phyloP scores from a whole-genome alignment of 2,797 vertebrate genomes.

The Spinus olivaceus region DNA sequence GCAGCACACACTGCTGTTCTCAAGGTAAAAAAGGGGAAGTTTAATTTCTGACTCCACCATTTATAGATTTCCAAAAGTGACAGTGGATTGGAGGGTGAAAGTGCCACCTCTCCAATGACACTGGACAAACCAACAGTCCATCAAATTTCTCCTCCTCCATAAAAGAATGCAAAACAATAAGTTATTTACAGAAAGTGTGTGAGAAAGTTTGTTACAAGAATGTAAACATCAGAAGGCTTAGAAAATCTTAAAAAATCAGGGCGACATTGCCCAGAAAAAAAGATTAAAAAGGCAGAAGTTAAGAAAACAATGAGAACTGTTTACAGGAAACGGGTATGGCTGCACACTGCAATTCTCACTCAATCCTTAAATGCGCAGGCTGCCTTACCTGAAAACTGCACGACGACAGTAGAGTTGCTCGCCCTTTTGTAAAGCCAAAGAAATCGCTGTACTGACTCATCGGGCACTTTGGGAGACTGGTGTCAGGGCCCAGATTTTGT shows the following conservation, averaged over 20 bases:
- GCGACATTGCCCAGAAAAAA: neutral
- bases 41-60: neutral
- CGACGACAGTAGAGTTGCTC: neutral
- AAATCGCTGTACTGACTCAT: neutral
- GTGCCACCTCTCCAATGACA: no score
- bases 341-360: neutral
- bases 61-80: neutral
- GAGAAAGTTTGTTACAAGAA: neutral
- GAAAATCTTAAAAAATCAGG: neutral
- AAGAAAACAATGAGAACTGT: neutral
- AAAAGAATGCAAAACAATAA: neutral
- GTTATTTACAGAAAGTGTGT: neutral
- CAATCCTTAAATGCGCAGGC: neutral
- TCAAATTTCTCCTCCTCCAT: neutral
- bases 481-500: neutral
- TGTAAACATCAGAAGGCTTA: neutral
- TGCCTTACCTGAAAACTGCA: neutral
- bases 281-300: neutral
- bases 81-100: neutral
- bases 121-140: neutral
- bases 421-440: neutral
- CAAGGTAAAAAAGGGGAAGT: neutral
- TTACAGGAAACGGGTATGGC: neutral
- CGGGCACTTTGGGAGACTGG: neutral
- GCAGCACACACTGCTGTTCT: neutral